These are phyloP conservation scores for Hydriomena furcata DNA, from an alignment of 2,888 invertebrate genomes.

Conservation along the genomic window DNA sequence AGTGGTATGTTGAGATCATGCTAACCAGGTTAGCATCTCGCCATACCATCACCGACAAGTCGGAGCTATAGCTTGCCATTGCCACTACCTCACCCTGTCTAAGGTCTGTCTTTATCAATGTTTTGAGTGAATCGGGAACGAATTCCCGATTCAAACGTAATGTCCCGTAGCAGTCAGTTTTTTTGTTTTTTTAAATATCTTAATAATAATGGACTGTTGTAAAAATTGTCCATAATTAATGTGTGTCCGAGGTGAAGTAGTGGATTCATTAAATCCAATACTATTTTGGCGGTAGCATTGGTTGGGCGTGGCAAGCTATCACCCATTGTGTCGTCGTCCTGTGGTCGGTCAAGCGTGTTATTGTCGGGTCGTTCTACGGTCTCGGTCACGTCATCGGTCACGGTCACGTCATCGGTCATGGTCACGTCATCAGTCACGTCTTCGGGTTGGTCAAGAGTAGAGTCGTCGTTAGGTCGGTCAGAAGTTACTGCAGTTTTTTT, in stretches of 20 bases:
- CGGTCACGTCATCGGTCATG: no score
- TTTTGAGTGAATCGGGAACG: constrained; percentile 27
- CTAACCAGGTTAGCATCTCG: constrained; percentile 22
- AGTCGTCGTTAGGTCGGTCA: no score
- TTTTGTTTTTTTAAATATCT: constrained; percentile 11
- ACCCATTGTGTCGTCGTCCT: background rate
- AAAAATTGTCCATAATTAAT: constrained; percentile 23
- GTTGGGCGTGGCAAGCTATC: constrained; percentile 2
- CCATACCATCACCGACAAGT: constrained; percentile 57
- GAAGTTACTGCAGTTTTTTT: background rate
- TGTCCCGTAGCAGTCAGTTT: constrained; percentile 32
- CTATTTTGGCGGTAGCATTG: constrained; percentile 15
- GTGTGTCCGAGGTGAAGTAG: constrained; percentile 24
- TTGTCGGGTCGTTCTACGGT: no score
- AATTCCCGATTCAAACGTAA: constrained; percentile 31
- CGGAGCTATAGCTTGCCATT: constrained; percentile 31
- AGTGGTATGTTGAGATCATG: background rate
- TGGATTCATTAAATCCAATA: constrained; percentile 10
- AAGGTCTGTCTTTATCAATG: constrained; percentile 25
- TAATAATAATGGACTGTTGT: constrained; percentile 18
- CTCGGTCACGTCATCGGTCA: no score
- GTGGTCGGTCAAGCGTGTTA: no score
- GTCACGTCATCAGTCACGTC: no score
- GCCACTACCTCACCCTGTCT: constrained; percentile 28
- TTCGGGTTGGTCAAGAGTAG: no score